A percentile compares a stretch with the other conserved stretches of the same genome.
phyloP scores from a whole-genome alignment of 2,113 vertebrate genomes.

The Pteronura brasiliensis region DNA sequence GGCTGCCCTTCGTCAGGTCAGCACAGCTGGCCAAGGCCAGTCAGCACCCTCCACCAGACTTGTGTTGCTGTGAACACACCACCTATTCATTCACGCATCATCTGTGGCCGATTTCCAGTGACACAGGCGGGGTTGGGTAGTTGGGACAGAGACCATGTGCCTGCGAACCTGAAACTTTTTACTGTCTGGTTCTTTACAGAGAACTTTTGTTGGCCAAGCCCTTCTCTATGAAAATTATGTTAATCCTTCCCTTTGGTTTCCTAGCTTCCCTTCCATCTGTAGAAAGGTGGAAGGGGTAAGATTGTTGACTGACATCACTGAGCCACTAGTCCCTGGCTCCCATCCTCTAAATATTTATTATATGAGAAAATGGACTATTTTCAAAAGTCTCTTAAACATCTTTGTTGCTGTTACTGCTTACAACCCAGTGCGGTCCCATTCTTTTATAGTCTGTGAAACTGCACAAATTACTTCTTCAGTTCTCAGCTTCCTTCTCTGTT shows the following conservation, averaged over 20 bases:
- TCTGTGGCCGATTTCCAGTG: neutral
- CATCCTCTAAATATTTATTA: neutral
- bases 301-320: neutral
- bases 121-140: neutral
- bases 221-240: neutral
- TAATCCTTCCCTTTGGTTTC: neutral
- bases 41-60: neutral
- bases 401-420: neutral
- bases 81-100: neutral
- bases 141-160: neutral
- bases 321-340: too few relatives aligned
- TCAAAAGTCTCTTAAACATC: neutral
- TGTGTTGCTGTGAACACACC: neutral
- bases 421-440: neutral
- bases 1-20: neutral
- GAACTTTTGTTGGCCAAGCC: neutral
- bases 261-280: neutral
- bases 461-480: neutral
- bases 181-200: neutral
- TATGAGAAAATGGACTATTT: neutral
- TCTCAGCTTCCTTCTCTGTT: neutral
- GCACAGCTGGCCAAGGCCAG: neutral
- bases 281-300: neutral
- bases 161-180: neutral
- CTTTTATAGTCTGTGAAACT: neutral